Evolutionary conservation across 2,888 invertebrate species (phyloP), one percentile per base, ranked within the genome.

Genomic region (Cepaea hortensis): DNA sequence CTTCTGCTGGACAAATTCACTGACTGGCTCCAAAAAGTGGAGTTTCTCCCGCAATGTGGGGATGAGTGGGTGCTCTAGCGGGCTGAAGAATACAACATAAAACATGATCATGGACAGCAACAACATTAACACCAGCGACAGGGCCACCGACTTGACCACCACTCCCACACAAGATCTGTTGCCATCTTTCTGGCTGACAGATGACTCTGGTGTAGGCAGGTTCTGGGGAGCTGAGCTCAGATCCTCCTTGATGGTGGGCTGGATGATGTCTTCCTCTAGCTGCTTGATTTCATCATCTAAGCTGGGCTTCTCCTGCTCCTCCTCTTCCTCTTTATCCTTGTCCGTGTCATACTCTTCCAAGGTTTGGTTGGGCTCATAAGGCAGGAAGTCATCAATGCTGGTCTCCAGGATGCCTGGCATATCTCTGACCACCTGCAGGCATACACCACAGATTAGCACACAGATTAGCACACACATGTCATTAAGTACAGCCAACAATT

Each of bases 271-370:
- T 76, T 91, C 90, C 76, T 93, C 93, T 84, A 93, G 87, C 62
- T 91, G 90, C 80, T 90, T 89, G 23, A 93, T 90, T 88, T 92
- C 91, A n/a, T 92, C 92, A 76, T 93, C 93, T 81, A 93, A 88
- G 48, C 90, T 90, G 9, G 89, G 86, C 80, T 92, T 92, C 11
- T 61, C n/a, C 23, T 11, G 20, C 77, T 79, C 23, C 13, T 50
- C 68, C 18, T 68, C 68, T n/a, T 68, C n/a, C 18, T 68, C n/a
- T n/a, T 68, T n/a, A 7, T 76, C 20, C 20, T 91, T 91, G 15
- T 88, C 88, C 7, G 83, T 85, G 20, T 91, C 89, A 4, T 89
- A 90, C 15, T 90, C 90, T 7, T 90, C 89, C 6, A 83, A 61
- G 13, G 91, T 90, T 23, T 87, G 87, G 83, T 91, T 89, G 2